These are phyloP conservation scores for Hemibagrus wyckioides DNA, from an alignment of 2,113 vertebrate species.

Conservation along the genomic window DNA sequence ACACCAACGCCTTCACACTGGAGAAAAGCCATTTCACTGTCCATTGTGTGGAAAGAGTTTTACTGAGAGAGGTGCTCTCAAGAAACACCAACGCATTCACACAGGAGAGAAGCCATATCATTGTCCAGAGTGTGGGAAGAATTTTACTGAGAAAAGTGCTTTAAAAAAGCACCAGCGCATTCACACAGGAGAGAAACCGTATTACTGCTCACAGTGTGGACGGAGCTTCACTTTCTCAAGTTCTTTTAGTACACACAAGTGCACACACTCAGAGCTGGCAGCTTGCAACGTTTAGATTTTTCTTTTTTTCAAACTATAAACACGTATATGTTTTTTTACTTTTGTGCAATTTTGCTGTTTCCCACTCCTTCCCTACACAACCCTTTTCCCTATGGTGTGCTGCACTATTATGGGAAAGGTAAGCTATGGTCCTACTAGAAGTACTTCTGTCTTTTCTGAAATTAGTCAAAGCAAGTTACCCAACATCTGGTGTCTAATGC, in stretches of 20 bases:
- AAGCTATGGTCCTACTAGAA: not conserved
- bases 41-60: not conserved
- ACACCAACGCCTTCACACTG: constrained; percentile 17
- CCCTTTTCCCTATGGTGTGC: not conserved
- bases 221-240: not conserved
- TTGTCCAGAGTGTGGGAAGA: constrained; percentile 3
- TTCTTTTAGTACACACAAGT: constrained; percentile 12
- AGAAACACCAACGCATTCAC: constrained; percentile 10
- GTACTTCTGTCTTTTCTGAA: too few species aligned
- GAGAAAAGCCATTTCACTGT: not conserved
- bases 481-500: too few species aligned
- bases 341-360: not conserved
- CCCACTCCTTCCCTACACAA: not conserved
- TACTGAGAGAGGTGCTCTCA: not conserved
- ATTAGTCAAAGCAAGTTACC: too few species aligned
- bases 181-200: constrained; percentile 1
- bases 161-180: not conserved
- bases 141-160: constrained; percentile 10
- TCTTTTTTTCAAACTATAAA: not conserved
- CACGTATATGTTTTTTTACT: not conserved
- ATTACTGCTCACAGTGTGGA: not conserved
- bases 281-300: not conserved
- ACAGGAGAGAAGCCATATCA: constrained; percentile 8
- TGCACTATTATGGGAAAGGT: not conserved
- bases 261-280: not conserved